Conservation (phyloP, 1,140 invertebrate genomes). For the Plectrocnemia conspersa region DNA sequence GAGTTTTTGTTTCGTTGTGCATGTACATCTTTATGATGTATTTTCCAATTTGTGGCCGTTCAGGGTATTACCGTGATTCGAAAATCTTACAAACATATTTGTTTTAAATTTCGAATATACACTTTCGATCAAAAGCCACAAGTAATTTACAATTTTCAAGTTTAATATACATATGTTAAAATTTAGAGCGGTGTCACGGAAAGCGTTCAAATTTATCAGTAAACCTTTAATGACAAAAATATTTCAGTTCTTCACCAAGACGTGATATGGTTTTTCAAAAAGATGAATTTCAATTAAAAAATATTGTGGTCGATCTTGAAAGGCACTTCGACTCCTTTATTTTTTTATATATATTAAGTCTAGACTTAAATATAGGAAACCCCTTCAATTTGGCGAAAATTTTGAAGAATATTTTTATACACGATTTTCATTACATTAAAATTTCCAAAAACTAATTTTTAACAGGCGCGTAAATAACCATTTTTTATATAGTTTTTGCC, state of each 20-base stretch:
- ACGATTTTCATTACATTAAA: constrained; percentile 11
- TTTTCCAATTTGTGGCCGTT: constrained; percentile 35
- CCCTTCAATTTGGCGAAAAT: constrained; percentile 28
- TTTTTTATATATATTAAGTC: constrained; percentile 35
- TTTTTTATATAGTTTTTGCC: constrained; percentile 3
- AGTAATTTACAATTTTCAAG: not conserved
- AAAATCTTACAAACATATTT: no score
- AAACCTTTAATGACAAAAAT: constrained; percentile 10
- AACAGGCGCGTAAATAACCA: not conserved
- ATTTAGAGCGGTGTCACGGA: constrained; percentile 13
- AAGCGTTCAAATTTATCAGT: constrained; percentile 6
- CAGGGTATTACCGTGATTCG: constrained; percentile 36
- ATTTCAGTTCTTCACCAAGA: constrained; percentile 28
- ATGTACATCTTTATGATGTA: no score
- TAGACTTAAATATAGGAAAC: constrained; percentile 36
- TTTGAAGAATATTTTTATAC: constrained; percentile 20
- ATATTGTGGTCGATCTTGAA: constrained; percentile 35
- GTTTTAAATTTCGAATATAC: not conserved
- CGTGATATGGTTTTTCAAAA: constrained; percentile 33
- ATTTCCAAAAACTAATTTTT: constrained; percentile 1
- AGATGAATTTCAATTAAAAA: constrained; percentile 30
- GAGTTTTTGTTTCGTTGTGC: no score
- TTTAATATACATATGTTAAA: not conserved
- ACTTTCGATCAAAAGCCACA: not conserved
- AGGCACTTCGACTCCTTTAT: constrained; percentile 36